Evolutionary conservation across 2,113 vertebrate species (phyloP), one percentile per base, ranked within the genome.

Genomic region (Desmodus rotundus): DNA sequence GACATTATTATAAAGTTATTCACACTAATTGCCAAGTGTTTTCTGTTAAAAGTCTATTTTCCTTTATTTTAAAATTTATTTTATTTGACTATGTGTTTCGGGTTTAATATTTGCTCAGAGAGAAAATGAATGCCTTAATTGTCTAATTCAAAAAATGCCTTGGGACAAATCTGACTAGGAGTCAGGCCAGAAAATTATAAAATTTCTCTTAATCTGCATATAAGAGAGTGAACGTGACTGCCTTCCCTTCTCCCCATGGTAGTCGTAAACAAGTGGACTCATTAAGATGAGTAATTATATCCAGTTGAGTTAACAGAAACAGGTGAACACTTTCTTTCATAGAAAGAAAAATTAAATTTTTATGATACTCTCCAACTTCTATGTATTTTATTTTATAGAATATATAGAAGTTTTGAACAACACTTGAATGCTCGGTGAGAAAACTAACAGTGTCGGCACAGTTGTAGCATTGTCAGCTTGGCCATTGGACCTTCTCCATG

Each of bases 41-140:
- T 84, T 87, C 94, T 20, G 12, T 73, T 1, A 22, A 78, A 86
- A 45, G 17, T 87, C 43, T 80, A 3, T 89, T 61, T 82, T 86
- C 19, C 4, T 95, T 85, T 93, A 72, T 38, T 96, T 95, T 70
- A 80, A 9, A 91, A 85, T 84, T 67, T 3, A 73, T 87, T 88
- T 77, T 78, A 0, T 87, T 93, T 81, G 26, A 14, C 16, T 72
- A 1, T 77, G 3, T 87, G 17, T 67, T 65, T 95, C 54, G 36
- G 87, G 15, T 94, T 94, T 85, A 95, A 91, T 77, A 85, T 92
- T 68, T 86, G 7, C 2, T 45, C 15, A 85, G 13, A 72, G 77
- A 89, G 33, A 4, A 65, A 72, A 84, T 74, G 10, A 58, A 86
- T 76, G 2, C 9, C 94, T 74, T 88, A 68, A 84, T 87, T 93